Evolutionary conservation across 2,888 invertebrate species (phyloP), one percentile per base, ranked within the genome.

Genomic region (Heliconius erato): DNA sequence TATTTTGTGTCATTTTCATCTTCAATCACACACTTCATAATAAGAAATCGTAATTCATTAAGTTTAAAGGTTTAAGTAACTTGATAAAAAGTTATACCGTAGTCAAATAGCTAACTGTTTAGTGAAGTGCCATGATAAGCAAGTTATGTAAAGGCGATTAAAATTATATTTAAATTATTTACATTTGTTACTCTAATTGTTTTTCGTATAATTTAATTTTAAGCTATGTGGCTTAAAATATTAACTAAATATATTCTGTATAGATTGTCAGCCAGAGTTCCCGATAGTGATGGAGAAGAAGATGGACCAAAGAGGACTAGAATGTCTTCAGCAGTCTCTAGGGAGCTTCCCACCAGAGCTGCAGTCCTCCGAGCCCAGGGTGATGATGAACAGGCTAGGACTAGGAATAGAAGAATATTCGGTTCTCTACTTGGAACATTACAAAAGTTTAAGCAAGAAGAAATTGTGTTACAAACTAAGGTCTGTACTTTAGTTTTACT

Each of bases 381-480:
- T 76, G 97, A 97, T 14, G 99, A 99, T 92, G 98, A 98, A 86
- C 97, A 98, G 89, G 98, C 97, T 28, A 96, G 97, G 84, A 98
- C 97, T 40, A 96, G 99, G 86, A 99, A 99, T 94, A 97, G 98
- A 85, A 97, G 99, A 82, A 99, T 99, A 98, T 99, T 99, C 95
- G 99, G 99, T 14, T 98, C 99, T 32, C 96, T 99, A 71, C 94
- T 99, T 80, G 99, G 99, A 7, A 99, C 99, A 23, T 94, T 99
- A 87, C 98, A 99, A 91, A 98, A 98, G 92, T 99, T 99, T 92
- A 98, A 99, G 89, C 98, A 98, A 90, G 99, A 99, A 91, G 99
- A 99, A 94, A 98, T 98, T 82, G 98, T 97, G 81, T 95, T 98
- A 86, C 98, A 98, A 92, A 98, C 98, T 88, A 98, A 98, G 96